Base-by-base conservation (phyloP, 1,140 invertebrate genomes). In the Conus betulinus region DNA sequence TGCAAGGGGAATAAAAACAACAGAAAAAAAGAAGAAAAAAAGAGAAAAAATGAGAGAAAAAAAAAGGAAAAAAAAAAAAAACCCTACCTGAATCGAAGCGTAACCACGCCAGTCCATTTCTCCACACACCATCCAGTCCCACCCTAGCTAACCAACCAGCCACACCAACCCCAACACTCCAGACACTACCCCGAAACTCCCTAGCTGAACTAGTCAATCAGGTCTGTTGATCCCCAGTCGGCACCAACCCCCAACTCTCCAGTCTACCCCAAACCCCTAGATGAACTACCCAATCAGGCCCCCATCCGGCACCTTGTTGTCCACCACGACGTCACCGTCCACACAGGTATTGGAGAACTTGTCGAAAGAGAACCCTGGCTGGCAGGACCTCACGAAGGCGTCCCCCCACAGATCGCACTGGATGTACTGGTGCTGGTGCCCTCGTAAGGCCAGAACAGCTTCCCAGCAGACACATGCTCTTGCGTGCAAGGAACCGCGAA, bases 371-470 rank as follows among this genome's bases (percentile, higher is more conserved):
- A 78, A 88, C 51, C 84, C 67, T 3, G 53, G 11, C 71, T 88
- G 74, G 27, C 89, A 90, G 25, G 55, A 67, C 76, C 51, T 85
- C 51, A 87, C 25, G 86, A 87, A 89, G 39, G 83, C 60, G 17
- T 78, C 57, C 20, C 90, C 90, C 7, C 88, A 83, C 27, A 90
- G 53, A 67, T 91, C 90, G 82, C 90, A 91, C 55, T 91, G 90
- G 52, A 91, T 91, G 85, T 91, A 91, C 71, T 91, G 67, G 63
- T 91, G 87, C 8, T 79, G 87, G 85, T 90, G 84, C 17, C 87
- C 17, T 53, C 53, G 11, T 90, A 85, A 1, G 87, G 85, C 53
- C 84, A 86, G 53, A 60, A 89, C 51, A 89, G 60, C 20, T 85
- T 82, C 71, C 57, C 85, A 0, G 4, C 23, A 17, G 5, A 11